phyloP scores from a whole-genome alignment of 2,797 vertebrate genomes.

The Xerus rutilus region DNA sequence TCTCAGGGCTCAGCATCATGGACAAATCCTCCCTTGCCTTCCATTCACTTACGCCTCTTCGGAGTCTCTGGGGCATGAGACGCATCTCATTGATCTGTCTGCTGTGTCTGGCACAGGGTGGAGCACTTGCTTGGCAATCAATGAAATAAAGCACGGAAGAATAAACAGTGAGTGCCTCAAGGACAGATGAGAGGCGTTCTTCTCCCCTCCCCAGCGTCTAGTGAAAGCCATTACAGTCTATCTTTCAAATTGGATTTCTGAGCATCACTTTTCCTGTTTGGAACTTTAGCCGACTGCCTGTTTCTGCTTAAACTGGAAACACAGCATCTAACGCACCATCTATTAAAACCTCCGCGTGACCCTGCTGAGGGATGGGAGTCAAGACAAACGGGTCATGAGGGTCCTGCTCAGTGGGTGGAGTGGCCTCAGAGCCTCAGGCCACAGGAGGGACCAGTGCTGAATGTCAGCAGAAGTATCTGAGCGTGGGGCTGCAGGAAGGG shows the following conservation, averaged over 20 bases:
- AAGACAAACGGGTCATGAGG: background rate
- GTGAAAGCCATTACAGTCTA: background rate
- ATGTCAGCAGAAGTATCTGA: background rate
- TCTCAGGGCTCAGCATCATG: background rate
- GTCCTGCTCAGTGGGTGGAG: background rate
- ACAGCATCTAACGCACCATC: background rate
- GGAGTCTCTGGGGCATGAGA: background rate
- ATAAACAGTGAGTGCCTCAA: background rate
- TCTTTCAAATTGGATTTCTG: slow-evolving; percentile 16
- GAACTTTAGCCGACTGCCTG: background rate
- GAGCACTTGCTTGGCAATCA: background rate
- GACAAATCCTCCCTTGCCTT: background rate
- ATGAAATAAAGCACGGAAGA: background rate
- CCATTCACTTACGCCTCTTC: background rate
- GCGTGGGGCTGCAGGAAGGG: background rate
- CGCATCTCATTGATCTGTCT: background rate
- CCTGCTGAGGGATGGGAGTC: background rate
- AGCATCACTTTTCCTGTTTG: background rate
- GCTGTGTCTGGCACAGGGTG: background rate
- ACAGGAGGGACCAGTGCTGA: background rate
- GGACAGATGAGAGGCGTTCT: background rate
- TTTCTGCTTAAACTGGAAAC: background rate
- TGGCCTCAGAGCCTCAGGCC: background rate
- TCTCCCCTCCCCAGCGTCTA: background rate
- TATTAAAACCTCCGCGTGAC: background rate